phyloP scores from a whole-genome alignment of 2,113 vertebrate genomes.

The Lathamus discolor region DNA sequence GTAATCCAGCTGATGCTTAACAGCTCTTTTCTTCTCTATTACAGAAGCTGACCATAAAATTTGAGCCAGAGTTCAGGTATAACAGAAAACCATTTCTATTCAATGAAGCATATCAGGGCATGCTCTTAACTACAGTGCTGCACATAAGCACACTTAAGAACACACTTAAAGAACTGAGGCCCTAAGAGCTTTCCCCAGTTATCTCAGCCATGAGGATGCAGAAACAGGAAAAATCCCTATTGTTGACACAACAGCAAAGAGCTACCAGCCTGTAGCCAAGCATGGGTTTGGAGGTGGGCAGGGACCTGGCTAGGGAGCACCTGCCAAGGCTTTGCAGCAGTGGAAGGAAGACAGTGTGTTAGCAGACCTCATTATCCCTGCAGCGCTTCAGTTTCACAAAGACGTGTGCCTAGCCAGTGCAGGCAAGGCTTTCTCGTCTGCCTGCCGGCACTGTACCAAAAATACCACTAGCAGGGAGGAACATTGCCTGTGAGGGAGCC shows the following conservation, averaged over 20 bases:
- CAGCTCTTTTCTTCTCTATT: background rate
- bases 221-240: background rate
- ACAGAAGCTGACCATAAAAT: background rate
- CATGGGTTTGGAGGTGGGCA: background rate
- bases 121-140: background rate
- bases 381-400: background rate
- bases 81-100: background rate
- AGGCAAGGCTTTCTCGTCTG: background rate
- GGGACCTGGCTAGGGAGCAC: background rate
- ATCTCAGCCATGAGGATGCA: fast-evolving
- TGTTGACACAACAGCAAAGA: fast-evolving
- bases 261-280: background rate
- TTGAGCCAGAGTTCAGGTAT: background rate
- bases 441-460: background rate
- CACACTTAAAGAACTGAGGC: background rate
- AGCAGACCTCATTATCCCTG: background rate
- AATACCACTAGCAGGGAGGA: background rate
- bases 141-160: background rate
- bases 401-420: background rate
- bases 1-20: background rate
- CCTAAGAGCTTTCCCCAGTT: background rate
- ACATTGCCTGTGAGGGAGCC: background rate
- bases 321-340: background rate
- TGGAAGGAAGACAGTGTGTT: background rate
- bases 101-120: background rate